Conservation (phyloP, 2,113 vertebrate genomes). For the Tenebrosternarchus preto region DNA sequence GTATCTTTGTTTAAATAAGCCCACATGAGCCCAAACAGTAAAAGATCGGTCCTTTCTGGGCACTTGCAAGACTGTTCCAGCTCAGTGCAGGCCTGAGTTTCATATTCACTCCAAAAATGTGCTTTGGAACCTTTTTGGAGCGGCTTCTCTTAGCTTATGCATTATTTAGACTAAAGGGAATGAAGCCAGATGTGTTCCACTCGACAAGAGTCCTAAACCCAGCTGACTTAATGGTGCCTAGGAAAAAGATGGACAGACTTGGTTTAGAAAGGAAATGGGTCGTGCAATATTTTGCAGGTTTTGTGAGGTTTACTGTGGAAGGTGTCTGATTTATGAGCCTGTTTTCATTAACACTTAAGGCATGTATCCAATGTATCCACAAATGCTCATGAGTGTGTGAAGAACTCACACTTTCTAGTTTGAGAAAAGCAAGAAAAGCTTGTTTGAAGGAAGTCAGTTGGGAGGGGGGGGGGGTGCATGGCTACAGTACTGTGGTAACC, state of each 20-base stretch:
- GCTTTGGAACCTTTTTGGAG: not conserved
- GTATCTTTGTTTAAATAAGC: not conserved
- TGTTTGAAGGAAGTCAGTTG: too few species aligned
- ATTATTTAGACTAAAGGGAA: constrained; percentile 40
- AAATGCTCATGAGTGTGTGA: not conserved
- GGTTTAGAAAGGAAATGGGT: not conserved
- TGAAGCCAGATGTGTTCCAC: not conserved
- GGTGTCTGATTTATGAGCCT: not conserved
- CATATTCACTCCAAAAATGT: constrained; percentile 9
- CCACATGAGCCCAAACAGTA: not conserved
- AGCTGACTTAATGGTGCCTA: constrained; percentile 1
- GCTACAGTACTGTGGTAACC: not conserved
- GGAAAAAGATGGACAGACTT: constrained; percentile 4
- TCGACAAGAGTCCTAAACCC: not conserved
- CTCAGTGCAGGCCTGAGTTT: not conserved
- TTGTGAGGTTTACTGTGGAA: not conserved
- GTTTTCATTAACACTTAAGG: not conserved
- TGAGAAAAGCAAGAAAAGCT: not conserved
- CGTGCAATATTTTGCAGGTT: not conserved
- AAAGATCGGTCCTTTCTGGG: not conserved
- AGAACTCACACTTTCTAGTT: not conserved
- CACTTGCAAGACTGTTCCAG: not conserved
- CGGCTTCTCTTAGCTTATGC: not conserved
- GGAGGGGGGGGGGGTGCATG: not conserved
- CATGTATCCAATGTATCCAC: not conserved